Evolutionary conservation across 2,113 vertebrate species (phyloP), one percentile per base, ranked within the genome.

Genomic region (Cottus gobio): DNA sequence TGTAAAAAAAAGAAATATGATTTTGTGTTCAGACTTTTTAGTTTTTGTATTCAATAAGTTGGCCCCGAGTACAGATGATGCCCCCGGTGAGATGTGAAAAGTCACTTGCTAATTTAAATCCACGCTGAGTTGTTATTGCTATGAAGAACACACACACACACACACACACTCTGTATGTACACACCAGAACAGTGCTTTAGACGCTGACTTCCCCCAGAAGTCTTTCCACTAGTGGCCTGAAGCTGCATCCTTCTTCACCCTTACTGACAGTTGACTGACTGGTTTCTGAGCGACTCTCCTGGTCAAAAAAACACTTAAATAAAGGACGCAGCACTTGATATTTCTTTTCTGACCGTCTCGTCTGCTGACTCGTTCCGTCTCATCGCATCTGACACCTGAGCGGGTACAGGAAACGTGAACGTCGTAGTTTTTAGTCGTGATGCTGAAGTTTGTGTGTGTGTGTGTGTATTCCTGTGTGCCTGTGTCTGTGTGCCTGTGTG

Each of bases 331-430:
- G 82, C 85, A 82, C 68, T 84, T 79, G 65, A 80, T 79, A 48
- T 39, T 50, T 66, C 56, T 72, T 75, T 50, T 46, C 44, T 48
- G 62, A 65, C 42, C 26, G 15, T 37, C 57, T 67, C 6, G 18
- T 67, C 62, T 42, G 30, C n/a, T 78, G 46, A 69, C 70, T 71
- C 28, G 22, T 64, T 28, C 58, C 77, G 36, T 85, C 56, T 75
- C 86, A 87, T 85, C 85, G 77, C 86, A 69, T 56, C 39, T 57
- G n/a, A 54, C 12, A 56, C 56, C 71, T 77, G 44, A n/a, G 48
- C 9, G 16, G 56, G 28, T 46, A 31, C 57, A 57, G 30, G 37
- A 42, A 54, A 61, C 37, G 15, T 63, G 44, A 31, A 39, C 34
- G 20, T 80, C 66, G 8, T 79, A 75, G 75, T 71, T 70, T 71